Evolutionary conservation across 1,140 invertebrate species (phyloP).

Genomic region (Sogatella furcifera): DNA sequence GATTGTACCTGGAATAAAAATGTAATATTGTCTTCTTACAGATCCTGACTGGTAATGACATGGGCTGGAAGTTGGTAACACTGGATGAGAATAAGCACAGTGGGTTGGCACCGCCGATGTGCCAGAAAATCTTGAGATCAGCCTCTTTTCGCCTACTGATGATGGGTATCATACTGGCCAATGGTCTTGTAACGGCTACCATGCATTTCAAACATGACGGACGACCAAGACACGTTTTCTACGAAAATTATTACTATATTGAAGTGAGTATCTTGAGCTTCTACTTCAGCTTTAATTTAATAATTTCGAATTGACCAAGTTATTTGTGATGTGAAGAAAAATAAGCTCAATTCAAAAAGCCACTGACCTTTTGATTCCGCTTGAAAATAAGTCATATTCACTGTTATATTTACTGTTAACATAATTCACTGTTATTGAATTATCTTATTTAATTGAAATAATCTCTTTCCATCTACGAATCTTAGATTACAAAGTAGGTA

Average conservation of each 20-base stretch:
- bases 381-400: too few species aligned
- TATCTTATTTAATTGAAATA: too few species aligned
- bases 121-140: conserved; percentile 80
- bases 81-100: conserved; percentile 92
- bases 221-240: conserved; percentile 64
- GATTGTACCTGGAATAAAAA: neutral
- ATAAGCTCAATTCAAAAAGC: too few species aligned
- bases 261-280: conserved; percentile 67
- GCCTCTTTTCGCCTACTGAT: conserved; percentile 86
- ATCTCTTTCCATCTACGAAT: too few species aligned
- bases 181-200: conserved; percentile 92
- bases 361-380: too few species aligned
- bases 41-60: conserved; percentile 82
- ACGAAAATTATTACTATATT: conserved; percentile 88
- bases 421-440: too few species aligned
- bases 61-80: conserved; percentile 87
- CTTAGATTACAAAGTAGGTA: too few species aligned
- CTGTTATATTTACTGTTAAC: too few species aligned
- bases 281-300: too few species aligned
- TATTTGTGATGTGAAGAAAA: too few species aligned
- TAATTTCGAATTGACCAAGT: too few species aligned
- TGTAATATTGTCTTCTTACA: conserved; percentile 29
- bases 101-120: conserved; percentile 74
- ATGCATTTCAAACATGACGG: conserved; percentile 92
- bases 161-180: conserved; percentile 88